These are phyloP conservation scores for Porites rus DNA, from an alignment of 92 coral and sea anemone species.

Conservation along the genomic window DNA sequence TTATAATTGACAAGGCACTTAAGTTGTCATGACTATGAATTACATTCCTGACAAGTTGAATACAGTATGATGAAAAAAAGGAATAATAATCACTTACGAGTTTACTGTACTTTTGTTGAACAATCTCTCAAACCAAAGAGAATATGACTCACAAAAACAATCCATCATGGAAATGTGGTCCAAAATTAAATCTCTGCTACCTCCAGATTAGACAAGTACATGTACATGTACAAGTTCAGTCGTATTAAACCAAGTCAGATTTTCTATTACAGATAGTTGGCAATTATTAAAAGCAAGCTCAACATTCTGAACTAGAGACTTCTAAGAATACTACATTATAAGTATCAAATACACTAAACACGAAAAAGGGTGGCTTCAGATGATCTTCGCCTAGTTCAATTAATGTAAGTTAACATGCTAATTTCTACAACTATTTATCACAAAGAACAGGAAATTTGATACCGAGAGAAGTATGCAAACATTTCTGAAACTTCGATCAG, in stretches of 20 bases:
- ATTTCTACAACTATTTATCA: not conserved
- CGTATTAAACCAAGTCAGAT: too few species aligned
- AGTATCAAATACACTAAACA: too few species aligned
- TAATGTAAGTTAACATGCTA: too few species aligned
- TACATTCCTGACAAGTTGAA: constrained; percentile 21
- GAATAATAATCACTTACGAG: not conserved
- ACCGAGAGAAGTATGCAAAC: not conserved
- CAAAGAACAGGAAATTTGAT: constrained; percentile 15
- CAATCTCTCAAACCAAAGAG: not conserved
- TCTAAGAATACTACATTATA: too few species aligned
- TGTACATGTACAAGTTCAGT: too few species aligned
- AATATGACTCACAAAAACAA: not conserved
- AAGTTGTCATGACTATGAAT: constrained; percentile 3
- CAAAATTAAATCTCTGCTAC: too few species aligned
- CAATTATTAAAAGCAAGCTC: too few species aligned
- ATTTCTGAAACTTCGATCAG: not conserved
- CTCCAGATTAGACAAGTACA: too few species aligned
- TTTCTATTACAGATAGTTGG: too few species aligned
- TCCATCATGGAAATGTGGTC: not conserved
- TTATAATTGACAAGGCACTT: constrained; percentile 19
- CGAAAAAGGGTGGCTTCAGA: too few species aligned
- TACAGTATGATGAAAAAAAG: not conserved
- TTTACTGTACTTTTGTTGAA: not conserved
- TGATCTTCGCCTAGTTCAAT: too few species aligned
- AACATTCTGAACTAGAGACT: too few species aligned